Evolutionary conservation across 2,888 invertebrate genomes (phyloP), one percentile per base, ranked within the genome.

Genomic region (Oxyteleia sp.): DNA sequence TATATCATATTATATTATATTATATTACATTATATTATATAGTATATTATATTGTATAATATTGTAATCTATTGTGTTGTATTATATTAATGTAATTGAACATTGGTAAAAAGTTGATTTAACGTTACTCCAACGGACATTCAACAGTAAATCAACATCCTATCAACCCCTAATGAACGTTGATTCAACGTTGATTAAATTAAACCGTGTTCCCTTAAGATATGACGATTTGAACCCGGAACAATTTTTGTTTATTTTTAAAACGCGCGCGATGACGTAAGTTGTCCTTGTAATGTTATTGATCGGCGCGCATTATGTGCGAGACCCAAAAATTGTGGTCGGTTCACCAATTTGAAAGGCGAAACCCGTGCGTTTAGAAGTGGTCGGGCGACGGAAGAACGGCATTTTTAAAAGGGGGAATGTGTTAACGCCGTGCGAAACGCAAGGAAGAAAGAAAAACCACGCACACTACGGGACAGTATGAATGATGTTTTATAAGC

Each of bases 401-500:
- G 49, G 15, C 41, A 38, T 69, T 49, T 53, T 41, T 16, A 47
- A 11, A 74, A 41, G 32, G 63, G 80, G 74, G 57, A 55, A 74
- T 43, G 72, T 55, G 55, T 29, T 53, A 41, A 64, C 26, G 63
- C 35, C 59, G 43, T 38, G 63, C 32, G 75, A 80, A 80, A 76
- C 66, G 35, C 68, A 61, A 71, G 76, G 38, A 64, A 45, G 63
- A 68, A 76, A 74, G 78, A 72, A 49, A 81, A 82, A 82, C 82
- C 76, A 71, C 74, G 83, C 55, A 55, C 43, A 61, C 20, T n/a
- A n/a, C 15, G 43, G 64, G 57, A 41, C 75, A 59, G 51, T 57
- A 49, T 80, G 83, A 84, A 79, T 83, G 82, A 82, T 80, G 83
- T 81, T 84, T 83, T 86, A 84, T 86, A 64, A 78, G 55, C 74